Base-by-base conservation (phyloP, 2,797 vertebrate species). In the Hozukius guyotensis region DNA sequence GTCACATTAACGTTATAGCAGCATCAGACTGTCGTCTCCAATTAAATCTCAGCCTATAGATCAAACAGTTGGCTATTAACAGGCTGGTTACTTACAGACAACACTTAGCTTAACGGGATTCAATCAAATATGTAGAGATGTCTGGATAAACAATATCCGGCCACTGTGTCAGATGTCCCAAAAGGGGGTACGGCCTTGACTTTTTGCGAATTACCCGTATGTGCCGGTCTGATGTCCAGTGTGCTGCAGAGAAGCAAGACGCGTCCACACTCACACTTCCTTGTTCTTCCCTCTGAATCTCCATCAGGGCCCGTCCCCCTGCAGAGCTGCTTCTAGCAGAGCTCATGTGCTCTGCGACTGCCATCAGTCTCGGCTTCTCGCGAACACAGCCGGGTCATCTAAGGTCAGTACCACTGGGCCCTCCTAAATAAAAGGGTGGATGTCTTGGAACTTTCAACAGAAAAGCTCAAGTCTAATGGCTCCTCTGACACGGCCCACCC, bases 401-500 rank as follows among this genome's bases (percentile, higher is more conserved):
- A 8, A 94, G 92, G 94, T 94, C 93, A 94, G 81, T 65, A 85
- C 87, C 85, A 90, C 70, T 83, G 86, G 76, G 88, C 82, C 56
- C 69, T 72, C 72, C 82, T 29, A 88, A 93, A 93, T 89, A 91
- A 92, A 89, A 91, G 86, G 25, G 68, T 42, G 84, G 84, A 88
- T 89, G 86, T 93, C 89, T 90, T 90, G 79, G 70, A 89, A 81
- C 84, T 87, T 92, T 86, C 80, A 81, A 87, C 83, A 88, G 78
- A 92, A 93, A 91, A 91, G 73, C 87, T 90, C 67, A 80, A 88
- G 84, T 90, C 91, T 92, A 93, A 93, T 91, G 90, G 88, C 83
- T 88, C 81, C 86, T 87, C 80, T 79, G 88, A 92, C 87, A 80
- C n/a, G 42, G 91, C 90, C 94, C 94, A 93, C 92, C 94, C 92